Conservation (phyloP, 2,888 invertebrate species). For the Drosophila siamana region DNA sequence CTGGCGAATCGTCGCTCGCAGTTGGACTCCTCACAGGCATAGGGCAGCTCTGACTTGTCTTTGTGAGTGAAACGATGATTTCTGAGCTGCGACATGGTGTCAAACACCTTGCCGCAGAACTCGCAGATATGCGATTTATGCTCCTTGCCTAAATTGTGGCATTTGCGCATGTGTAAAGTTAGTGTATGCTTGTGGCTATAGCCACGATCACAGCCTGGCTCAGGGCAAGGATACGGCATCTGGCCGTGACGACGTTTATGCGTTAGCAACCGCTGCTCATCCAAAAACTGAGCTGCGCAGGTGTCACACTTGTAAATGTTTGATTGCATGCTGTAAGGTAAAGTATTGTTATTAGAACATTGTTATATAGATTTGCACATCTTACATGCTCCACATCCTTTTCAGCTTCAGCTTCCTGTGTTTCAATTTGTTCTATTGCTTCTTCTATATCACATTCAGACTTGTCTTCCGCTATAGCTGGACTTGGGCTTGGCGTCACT, state of each 20-base stretch:
- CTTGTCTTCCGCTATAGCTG: not conserved
- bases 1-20: slow-evolving; percentile 74
- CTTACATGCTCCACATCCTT: slow-evolving; percentile 15
- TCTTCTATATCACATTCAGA: not conserved
- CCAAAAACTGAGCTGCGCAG: slow-evolving; percentile 61
- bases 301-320: slow-evolving; percentile 59
- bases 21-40: slow-evolving; percentile 60
- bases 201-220: slow-evolving; percentile 62
- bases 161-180: slow-evolving; percentile 71
- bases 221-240: slow-evolving; percentile 65
- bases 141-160: slow-evolving; percentile 70
- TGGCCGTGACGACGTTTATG: slow-evolving; percentile 74
- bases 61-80: slow-evolving; percentile 79
- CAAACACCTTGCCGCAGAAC: slow-evolving; percentile 79
- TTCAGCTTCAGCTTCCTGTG: not conserved
- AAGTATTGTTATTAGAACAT: not conserved
- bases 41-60: slow-evolving; percentile 68
- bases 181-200: slow-evolving; percentile 78
- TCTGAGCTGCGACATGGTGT: slow-evolving; percentile 65
- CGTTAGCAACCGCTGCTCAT: slow-evolving; percentile 57
- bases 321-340: not conserved
- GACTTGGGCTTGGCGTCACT: not conserved
- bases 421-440: not conserved
- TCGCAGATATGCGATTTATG: slow-evolving; percentile 77
- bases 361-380: too few species aligned